phyloP scores from a whole-genome alignment of 2,797 vertebrate species.

The Alcedo atthis region DNA sequence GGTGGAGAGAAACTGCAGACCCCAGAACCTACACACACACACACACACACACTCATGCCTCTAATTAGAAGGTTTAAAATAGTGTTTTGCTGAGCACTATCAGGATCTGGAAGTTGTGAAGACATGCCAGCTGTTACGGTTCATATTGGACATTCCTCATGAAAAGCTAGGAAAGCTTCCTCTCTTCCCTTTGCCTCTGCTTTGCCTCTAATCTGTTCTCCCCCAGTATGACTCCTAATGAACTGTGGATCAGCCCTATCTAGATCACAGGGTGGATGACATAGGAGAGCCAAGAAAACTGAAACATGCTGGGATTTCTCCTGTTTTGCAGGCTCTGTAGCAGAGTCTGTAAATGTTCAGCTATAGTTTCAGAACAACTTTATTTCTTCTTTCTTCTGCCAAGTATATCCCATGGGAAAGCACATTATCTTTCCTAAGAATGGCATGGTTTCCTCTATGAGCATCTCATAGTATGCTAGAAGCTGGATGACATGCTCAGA shows the following conservation, averaged over 20 bases:
- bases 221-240: neutral
- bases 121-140: neutral
- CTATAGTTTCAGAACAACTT: neutral
- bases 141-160: neutral
- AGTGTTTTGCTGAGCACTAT: neutral
- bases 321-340: neutral
- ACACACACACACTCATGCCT: neutral
- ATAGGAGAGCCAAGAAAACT: neutral
- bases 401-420: neutral
- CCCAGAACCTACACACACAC: neutral
- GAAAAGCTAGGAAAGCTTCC: neutral
- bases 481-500: neutral
- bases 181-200: neutral
- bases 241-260: neutral
- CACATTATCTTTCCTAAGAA: neutral
- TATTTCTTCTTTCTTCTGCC: slow-evolving; percentile 7
- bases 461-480: neutral
- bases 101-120: neutral
- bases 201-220: neutral
- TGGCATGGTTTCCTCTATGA: neutral
- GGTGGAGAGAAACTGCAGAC: neutral
- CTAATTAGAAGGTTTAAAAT: neutral
- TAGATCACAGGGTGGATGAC: neutral
- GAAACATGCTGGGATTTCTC: neutral
- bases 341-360: neutral